These are phyloP conservation scores for Whitmania pigra DNA, from an alignment of 1,140 invertebrate genomes.

Conservation along the genomic window DNA sequence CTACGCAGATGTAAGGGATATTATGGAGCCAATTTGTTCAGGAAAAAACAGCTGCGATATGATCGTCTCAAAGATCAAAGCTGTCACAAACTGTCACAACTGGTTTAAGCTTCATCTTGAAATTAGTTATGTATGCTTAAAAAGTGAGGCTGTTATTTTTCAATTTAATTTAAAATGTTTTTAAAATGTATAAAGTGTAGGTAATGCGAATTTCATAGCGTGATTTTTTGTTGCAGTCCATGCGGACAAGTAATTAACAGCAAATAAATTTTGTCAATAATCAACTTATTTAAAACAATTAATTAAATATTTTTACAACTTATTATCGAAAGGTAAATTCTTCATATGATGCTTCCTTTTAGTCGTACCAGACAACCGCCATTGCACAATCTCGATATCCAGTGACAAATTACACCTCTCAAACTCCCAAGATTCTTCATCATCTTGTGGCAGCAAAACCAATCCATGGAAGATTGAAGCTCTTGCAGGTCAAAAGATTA, in stretches of 20 bases:
- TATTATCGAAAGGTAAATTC: neutral
- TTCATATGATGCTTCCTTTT: neutral
- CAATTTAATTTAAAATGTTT: too few relatives aligned
- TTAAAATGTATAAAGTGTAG: too few relatives aligned
- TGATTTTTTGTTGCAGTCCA: too few relatives aligned
- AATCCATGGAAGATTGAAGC: neutral
- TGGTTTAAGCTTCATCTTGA: neutral
- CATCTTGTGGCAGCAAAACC: constrained; percentile 8
- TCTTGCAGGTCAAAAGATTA: neutral
- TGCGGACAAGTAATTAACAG: too few relatives aligned
- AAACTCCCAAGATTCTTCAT: neutral
- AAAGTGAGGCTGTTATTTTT: neutral
- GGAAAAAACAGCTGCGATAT: neutral
- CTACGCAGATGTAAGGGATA: neutral
- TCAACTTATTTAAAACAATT: neutral
- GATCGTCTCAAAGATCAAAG: neutral
- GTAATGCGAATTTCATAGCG: too few relatives aligned
- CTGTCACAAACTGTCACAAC: neutral
- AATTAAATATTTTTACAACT: neutral
- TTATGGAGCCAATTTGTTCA: neutral
- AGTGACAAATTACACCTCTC: neutral
- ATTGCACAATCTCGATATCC: neutral
- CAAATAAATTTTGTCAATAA: too few relatives aligned
- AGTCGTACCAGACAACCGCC: neutral
- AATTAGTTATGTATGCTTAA: neutral